Conservation (phyloP, 2,888 invertebrate species). For the Frankliniella intonsa region DNA sequence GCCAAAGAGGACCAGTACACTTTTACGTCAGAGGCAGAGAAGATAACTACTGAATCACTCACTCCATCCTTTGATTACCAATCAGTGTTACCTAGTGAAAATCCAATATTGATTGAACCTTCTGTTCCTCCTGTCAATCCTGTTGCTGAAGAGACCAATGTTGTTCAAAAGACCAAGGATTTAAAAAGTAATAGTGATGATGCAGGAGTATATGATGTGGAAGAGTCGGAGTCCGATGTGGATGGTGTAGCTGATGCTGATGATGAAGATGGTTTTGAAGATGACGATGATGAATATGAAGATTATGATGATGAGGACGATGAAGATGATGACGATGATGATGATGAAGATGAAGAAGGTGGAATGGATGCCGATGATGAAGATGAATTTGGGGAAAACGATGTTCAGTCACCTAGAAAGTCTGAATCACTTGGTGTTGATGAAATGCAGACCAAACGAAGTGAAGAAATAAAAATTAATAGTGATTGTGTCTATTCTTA, state of each 20-base stretch:
- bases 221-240: background rate
- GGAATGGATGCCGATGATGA: constrained; percentile 14
- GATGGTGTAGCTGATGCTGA: background rate
- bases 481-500: background rate
- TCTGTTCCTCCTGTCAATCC: no score
- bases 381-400: background rate
- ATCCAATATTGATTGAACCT: no score
- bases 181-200: background rate
- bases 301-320: background rate
- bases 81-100: no score
- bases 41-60: no score
- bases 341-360: background rate
- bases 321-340: constrained; percentile 1
- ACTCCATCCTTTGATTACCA: no score
- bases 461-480: background rate
- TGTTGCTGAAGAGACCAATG: no score
- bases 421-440: background rate
- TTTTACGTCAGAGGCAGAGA: no score
- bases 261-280: constrained; percentile 8
- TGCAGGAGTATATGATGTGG: background rate
- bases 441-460: background rate
- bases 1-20: background rate
- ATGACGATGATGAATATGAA: background rate
- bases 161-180: background rate
- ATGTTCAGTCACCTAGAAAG: background rate